These are phyloP conservation scores for Poecilobothrus nobilitatus DNA, from an alignment of 2,888 invertebrate genomes.

Conservation along the genomic window DNA sequence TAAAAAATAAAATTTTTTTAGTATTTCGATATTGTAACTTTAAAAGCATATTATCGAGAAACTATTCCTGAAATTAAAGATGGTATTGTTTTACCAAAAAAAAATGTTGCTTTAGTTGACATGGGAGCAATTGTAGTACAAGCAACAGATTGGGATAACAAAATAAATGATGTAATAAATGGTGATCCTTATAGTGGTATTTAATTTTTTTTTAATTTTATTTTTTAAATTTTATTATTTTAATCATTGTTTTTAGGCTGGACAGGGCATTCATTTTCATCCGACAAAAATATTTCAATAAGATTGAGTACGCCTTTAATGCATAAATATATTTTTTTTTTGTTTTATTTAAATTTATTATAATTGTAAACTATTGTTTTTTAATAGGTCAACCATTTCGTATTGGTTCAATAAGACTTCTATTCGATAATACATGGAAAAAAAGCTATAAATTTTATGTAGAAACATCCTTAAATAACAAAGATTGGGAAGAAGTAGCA, in stretches of 20 bases:
- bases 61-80: slow-evolving; percentile 65
- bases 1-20: no score
- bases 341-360: neutral
- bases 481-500: slow-evolving; percentile 87
- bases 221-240: no score
- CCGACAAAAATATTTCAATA: slow-evolving; percentile 76
- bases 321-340: neutral
- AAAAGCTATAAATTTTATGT: slow-evolving; percentile 96
- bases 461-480: slow-evolving; percentile 85
- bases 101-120: slow-evolving; percentile 87
- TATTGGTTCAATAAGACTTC: slow-evolving; percentile 77
- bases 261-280: no score
- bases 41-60: slow-evolving; percentile 81
- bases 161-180: slow-evolving; percentile 88
- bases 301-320: slow-evolving; percentile 84
- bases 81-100: slow-evolving; percentile 70
- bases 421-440: no score
- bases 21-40: slow-evolving; percentile 85
- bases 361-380: no score
- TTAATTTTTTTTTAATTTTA: no score
- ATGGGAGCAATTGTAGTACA: slow-evolving; percentile 90
- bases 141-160: slow-evolving; percentile 72
- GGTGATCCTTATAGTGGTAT: slow-evolving; percentile 48
- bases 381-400: slow-evolving; percentile 87
- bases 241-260: no score